Percentiles rank a stretch among this genome's conserved stretches.
Evolutionary conservation across 1,140 invertebrate genomes (phyloP).

Genomic region (Drosophila burlai): DNA sequence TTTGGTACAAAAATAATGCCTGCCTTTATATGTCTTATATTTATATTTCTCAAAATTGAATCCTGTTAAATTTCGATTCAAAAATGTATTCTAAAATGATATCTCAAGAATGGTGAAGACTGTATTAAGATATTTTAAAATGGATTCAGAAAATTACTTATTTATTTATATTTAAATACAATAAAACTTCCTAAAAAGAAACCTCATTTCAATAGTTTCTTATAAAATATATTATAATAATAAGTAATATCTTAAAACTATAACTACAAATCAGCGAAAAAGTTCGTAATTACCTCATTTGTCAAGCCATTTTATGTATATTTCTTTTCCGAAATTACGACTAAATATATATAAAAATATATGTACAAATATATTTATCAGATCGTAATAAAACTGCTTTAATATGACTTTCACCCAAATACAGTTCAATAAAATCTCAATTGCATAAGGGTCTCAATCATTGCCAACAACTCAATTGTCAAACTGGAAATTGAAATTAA

Average conservation of each 20-base stretch:
- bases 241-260: not conserved
- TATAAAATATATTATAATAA: too few species aligned
- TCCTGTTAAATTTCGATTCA: too few species aligned
- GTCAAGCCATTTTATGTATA: not conserved
- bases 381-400: not conserved
- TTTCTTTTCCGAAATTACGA: not conserved
- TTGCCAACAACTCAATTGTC: constrained; percentile 64
- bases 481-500: constrained; percentile 32
- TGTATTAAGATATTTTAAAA: too few species aligned
- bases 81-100: too few species aligned
- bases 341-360: not conserved
- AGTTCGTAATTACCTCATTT: not conserved
- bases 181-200: too few species aligned
- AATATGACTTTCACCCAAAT: not conserved
- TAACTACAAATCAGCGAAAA: not conserved
- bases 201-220: too few species aligned
- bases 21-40: too few species aligned
- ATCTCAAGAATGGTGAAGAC: too few species aligned
- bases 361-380: not conserved
- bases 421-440: constrained; percentile 19
- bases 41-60: too few species aligned
- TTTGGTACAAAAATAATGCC: too few species aligned
- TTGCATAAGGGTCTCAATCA: constrained; percentile 38
- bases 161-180: too few species aligned
- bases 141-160: too few species aligned